phyloP scores from a whole-genome alignment of 2,797 vertebrate genomes.

The Nyctalus aviator region DNA sequence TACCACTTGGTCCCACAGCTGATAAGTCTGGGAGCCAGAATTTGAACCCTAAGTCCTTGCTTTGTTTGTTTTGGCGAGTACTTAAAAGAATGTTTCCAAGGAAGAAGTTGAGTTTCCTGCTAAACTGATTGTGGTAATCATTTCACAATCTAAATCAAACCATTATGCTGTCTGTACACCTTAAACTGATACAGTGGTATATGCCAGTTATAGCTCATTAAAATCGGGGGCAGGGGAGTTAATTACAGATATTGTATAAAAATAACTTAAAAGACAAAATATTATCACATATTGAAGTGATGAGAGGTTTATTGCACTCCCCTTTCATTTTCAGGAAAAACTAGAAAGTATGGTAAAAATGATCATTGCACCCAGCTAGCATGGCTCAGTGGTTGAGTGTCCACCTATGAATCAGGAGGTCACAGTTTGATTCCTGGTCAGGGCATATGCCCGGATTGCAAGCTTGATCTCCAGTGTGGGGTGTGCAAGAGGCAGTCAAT shows the following conservation, averaged over 20 bases:
- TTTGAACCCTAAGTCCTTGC: not conserved
- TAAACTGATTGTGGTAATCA: not conserved
- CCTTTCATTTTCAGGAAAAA: not conserved
- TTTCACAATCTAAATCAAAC: not conserved
- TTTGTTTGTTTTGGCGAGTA: not conserved
- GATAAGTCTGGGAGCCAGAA: not conserved
- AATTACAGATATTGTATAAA: not conserved
- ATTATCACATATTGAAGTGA: not conserved
- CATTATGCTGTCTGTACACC: not conserved
- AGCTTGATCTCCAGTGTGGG: no score
- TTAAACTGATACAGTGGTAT: not conserved
- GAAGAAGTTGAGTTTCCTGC: conserved; percentile 4
- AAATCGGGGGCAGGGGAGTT: not conserved
- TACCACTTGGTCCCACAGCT: not conserved
- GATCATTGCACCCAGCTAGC: no score
- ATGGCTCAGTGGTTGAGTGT: no score
- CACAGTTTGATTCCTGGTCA: no score
- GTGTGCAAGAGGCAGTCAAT: no score
- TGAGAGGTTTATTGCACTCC: not conserved
- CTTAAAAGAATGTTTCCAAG: not conserved
- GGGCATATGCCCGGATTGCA: no score
- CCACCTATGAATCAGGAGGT: no score
- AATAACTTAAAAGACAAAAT: not conserved
- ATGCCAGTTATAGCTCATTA: not conserved
- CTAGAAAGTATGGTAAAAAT: not conserved